Base-by-base conservation (phyloP, 2,113 vertebrate species). In the Solenodon paradoxus region DNA sequence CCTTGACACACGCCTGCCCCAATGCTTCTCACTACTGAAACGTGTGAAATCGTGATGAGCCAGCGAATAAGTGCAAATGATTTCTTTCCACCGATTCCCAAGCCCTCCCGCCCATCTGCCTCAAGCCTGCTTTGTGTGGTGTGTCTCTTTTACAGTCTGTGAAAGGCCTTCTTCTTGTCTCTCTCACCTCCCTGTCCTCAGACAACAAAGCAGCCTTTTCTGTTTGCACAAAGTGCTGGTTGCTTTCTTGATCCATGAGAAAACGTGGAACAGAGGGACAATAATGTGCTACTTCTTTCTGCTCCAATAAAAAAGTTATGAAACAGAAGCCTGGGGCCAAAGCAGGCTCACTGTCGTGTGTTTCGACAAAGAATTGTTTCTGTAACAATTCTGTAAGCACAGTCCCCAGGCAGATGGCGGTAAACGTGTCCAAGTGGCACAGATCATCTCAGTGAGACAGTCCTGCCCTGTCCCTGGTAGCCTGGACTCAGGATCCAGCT, bases 181-280 rank as follows among this genome's bases (percentile, higher is more conserved):
- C 19, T 90, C 80, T 96, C 49, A 95, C 92, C 94, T 95, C 79
- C 71, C 42, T 45, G 90, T 92, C 66, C 88, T 92, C 97, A 97
- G 97, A 97, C 97, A 97, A 97, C 97, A 97, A 97, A 96, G 97
- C 94, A n/a, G 24, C 57, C 95, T 96, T 97, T 95, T 95, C 95
- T 96, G 6, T 72, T 64, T 75, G 49, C 82, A 94, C 93, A 97
- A 57, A 96, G 89, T 95, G 84, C 90, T 83, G 78, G 55, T 89
- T 97, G 96, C 97, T 95, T 51, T 92, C 92, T 92, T 92, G 90
- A 93, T 95, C 81, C 96, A 81, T 97, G 97, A 96, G 97, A 96
- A 97, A 95, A 94, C 24, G 2, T 59, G 84, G 42, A 90, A 35
- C 91, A 78, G 59, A 61, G 87, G 89, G 93, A 93, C 88, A 95